These are phyloP conservation scores for Tyto alba DNA, from an alignment of 2,113 vertebrate species.

Conservation along the genomic window DNA sequence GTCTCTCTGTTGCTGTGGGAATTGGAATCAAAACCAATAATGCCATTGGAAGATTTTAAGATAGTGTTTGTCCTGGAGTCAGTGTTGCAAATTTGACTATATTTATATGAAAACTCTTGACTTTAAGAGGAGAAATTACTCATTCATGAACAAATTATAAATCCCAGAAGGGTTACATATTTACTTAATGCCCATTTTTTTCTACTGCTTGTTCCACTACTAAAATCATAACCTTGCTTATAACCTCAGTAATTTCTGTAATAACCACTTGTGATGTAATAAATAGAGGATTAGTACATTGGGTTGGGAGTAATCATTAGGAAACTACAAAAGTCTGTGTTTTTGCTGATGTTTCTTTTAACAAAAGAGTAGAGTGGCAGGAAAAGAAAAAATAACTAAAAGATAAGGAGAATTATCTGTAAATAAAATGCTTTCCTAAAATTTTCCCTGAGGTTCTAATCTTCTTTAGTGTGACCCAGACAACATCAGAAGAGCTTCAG, in stretches of 20 bases:
- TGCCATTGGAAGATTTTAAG: background rate
- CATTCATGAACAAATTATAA: background rate
- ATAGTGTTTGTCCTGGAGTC: background rate
- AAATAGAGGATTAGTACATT: background rate
- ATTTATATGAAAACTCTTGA: background rate
- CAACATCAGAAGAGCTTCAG: background rate
- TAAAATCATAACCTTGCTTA: conserved; percentile 8
- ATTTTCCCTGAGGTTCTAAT: conserved; percentile 18
- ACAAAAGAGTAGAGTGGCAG: background rate
- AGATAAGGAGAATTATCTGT: conserved; percentile 1
- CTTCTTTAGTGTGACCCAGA: background rate
- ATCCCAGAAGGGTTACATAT: background rate
- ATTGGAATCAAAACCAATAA: background rate
- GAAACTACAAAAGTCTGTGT: background rate
- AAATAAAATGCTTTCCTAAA: background rate
- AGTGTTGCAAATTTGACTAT: background rate
- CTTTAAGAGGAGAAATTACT: background rate
- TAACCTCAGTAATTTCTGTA: conserved; percentile 26
- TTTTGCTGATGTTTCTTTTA: conserved; percentile 16
- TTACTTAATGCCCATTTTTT: background rate
- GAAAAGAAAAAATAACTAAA: background rate
- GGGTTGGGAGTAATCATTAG: background rate
- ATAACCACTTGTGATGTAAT: conserved; percentile 1
- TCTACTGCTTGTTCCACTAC: background rate
- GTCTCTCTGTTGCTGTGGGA: background rate